Evolutionary conservation across 2,113 vertebrate species (phyloP).

Genomic region (Oryzias curvinotus): DNA sequence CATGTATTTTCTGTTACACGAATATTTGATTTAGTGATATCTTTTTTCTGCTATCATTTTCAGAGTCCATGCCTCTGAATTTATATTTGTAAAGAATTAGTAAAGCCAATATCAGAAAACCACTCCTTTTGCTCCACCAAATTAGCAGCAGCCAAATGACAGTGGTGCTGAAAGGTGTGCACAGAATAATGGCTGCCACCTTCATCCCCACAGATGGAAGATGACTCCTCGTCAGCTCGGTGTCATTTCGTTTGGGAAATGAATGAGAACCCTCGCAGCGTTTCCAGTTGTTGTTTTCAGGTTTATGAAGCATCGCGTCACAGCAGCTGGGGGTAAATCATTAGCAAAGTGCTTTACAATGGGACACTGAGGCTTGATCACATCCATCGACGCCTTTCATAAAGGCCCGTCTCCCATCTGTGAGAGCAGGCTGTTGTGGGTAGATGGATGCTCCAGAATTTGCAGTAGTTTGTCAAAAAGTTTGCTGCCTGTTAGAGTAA

Average conservation of each 20-base stretch:
- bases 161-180: slow-evolving; percentile 10
- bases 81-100: too few relatives aligned
- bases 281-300: slow-evolving; percentile 48
- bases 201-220: slow-evolving; percentile 38
- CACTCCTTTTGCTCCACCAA: background rate
- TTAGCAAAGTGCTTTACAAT: slow-evolving; percentile 32
- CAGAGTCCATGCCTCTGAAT: too few relatives aligned
- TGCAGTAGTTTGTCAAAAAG: slow-evolving; percentile 13
- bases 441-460: slow-evolving; percentile 11
- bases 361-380: slow-evolving; percentile 48
- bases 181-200: slow-evolving; percentile 17
- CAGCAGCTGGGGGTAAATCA: slow-evolving; percentile 51
- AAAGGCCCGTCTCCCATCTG: slow-evolving; percentile 46
- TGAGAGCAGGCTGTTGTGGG: slow-evolving; percentile 42
- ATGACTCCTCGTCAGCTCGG: slow-evolving; percentile 19
- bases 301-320: slow-evolving; percentile 36
- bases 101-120: background rate
- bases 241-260: slow-evolving; percentile 13
- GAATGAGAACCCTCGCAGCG: slow-evolving; percentile 28
- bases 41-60: too few relatives aligned
- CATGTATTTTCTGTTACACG: too few relatives aligned
- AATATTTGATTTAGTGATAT: too few relatives aligned
- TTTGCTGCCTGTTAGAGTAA: too few relatives aligned
- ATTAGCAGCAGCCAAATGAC: slow-evolving; percentile 16
- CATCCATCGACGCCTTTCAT: slow-evolving; percentile 33